These are phyloP conservation scores for Sialis lutaria DNA, from an alignment of 2,888 invertebrate species.

Conservation along the genomic window DNA sequence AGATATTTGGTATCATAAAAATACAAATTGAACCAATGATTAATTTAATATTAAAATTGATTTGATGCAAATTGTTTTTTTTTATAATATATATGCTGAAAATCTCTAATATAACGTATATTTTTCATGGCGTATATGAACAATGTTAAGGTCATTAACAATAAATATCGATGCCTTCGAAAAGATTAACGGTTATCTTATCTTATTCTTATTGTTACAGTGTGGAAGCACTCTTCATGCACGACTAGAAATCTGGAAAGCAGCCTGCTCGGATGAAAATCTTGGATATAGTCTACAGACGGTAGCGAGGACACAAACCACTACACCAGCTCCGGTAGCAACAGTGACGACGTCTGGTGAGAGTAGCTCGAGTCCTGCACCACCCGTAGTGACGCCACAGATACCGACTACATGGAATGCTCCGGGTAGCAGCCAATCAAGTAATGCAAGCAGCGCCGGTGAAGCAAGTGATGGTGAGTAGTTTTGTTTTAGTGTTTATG, in stretches of 20 bases:
- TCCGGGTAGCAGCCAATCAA: slow-evolving; percentile 19
- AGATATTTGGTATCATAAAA: too few species aligned
- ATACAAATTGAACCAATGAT: too few species aligned
- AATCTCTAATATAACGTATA: too few species aligned
- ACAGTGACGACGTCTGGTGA: slow-evolving; percentile 21
- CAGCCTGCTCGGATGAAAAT: slow-evolving; percentile 43
- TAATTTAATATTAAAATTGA: too few species aligned
- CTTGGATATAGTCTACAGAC: slow-evolving; percentile 20
- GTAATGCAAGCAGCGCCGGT: slow-evolving; percentile 35
- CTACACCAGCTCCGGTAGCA: slow-evolving; percentile 29
- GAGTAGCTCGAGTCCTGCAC: slow-evolving; percentile 17
- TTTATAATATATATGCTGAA: too few species aligned
- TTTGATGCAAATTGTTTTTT: too few species aligned
- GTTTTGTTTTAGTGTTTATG: not conserved
- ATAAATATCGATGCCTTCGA: not conserved
- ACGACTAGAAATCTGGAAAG: slow-evolving; percentile 83
- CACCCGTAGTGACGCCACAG: slow-evolving; percentile 13
- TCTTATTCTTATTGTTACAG: slow-evolving; percentile 27
- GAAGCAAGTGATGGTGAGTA: slow-evolving; percentile 55
- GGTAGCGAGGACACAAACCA: slow-evolving; percentile 23
- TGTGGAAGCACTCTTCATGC: slow-evolving; percentile 73
- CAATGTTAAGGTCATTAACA: not conserved
- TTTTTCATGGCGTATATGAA: not conserved
- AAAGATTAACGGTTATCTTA: not conserved
- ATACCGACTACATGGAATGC: slow-evolving; percentile 3